Base-by-base conservation (phyloP, 2,113 vertebrate genomes). In the Alosa alosa region DNA sequence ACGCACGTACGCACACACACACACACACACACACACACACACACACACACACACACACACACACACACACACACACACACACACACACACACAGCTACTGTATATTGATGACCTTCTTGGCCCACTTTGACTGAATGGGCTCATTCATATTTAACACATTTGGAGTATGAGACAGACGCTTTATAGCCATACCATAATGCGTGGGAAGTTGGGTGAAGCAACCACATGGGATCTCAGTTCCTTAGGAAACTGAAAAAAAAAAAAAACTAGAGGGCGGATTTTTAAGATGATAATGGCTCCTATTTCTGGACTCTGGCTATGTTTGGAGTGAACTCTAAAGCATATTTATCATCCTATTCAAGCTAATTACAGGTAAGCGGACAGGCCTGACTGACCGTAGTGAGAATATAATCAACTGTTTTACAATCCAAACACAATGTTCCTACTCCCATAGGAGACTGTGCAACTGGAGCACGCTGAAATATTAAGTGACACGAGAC, bases 101-200 rank as follows among this genome's bases (percentile, higher is more conserved):
- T 22, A 45, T 39, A 36, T 75, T 17, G 25, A 11, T 39, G 72
- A 78, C 10, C 31, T 41, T 78, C 11, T 78, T 39, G 72, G 13
- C 72, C 72, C 13, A 78, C 72, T 78, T 78, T 78, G 46, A 31
- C 82, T 87, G 82, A 90, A 90, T 89, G 81, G 84, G 75, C 86
- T 82, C 85, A 85, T 89, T 90, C 86, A 85, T 82, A 83, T 83
- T 64, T 64, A 17, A 64, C 82, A 85, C 83, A 45, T 82, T 89
- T 81, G 75, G 78, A 36, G 46, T 55, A 52, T 83, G 78, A 64
- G 4, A 17, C 49, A 68, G 68, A 25, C 68, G 55, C 3, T 75
- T 64, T 52, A 87, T 39, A 81, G 83, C 85, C 55, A 55, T 1
- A 86, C 64, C 4, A n/a, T 10, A 10, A 72, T 81, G 60, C 41